A percentile compares a stretch with the other conserved stretches of the same genome.
phyloP scores from a whole-genome alignment of 2,888 invertebrate species.

The Microplitis deprimator region DNA sequence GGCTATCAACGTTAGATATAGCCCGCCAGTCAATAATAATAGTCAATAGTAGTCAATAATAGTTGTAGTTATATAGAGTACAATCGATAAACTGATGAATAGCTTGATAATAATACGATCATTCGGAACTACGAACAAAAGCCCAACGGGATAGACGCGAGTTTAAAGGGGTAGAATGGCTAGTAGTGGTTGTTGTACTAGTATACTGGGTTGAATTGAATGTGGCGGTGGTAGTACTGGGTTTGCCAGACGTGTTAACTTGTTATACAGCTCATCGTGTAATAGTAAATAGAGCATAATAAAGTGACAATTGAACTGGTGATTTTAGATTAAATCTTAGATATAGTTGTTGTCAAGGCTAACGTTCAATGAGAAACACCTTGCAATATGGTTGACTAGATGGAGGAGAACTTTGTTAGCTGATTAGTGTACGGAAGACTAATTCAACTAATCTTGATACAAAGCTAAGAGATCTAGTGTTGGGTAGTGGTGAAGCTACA shows the following conservation, averaged over 20 bases:
- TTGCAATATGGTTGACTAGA: background rate
- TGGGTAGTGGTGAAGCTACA: background rate
- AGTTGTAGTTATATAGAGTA: slow-evolving; percentile 1
- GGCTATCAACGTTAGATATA: background rate
- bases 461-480: slow-evolving; percentile 2
- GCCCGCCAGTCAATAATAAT: background rate
- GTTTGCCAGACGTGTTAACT: background rate
- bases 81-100: background rate
- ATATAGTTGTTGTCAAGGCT: background rate
- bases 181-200: background rate
- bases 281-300: background rate
- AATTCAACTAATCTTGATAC: slow-evolving; percentile 40
- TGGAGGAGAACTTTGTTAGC: slow-evolving; percentile 16
- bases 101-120: background rate
- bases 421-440: slow-evolving; percentile 8
- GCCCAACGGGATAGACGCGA: background rate
- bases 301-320: background rate
- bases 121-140: background rate
- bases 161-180: background rate
- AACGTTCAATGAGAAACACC: background rate
- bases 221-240: background rate
- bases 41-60: slow-evolving; percentile 1
- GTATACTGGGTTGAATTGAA: background rate
- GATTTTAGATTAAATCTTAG: background rate
- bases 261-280: background rate